A percentile compares a stretch with the other conserved stretches of the same genome.
phyloP scores from a whole-genome alignment of 2,113 vertebrate genomes.

The Gopherus flavomarginatus region DNA sequence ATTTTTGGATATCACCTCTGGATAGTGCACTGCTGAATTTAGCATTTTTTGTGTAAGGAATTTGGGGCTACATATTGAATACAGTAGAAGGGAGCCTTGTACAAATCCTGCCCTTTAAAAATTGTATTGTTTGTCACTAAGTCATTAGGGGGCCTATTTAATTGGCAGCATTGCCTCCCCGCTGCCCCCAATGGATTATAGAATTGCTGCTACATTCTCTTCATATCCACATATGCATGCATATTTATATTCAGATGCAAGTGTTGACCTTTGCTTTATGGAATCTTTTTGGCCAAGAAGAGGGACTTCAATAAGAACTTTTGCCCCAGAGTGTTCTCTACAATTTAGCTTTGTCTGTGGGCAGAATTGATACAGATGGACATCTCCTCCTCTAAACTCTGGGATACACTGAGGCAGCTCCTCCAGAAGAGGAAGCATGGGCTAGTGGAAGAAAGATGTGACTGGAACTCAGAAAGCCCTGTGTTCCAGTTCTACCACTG shows the following conservation, averaged over 20 bases:
- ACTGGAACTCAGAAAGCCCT: not conserved
- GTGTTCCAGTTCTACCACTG: not conserved
- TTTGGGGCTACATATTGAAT: slow-evolving; percentile 9
- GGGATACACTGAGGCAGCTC: not conserved
- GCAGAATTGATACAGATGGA: not conserved
- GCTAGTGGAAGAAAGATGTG: rapidly evolving
- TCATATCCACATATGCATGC: rapidly evolving
- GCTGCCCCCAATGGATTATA: not conserved
- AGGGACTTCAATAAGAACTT: not conserved
- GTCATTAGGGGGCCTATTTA: slow-evolving; percentile 53
- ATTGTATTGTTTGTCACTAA: not conserved
- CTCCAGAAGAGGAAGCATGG: not conserved
- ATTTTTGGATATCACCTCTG: slow-evolving; percentile 28
- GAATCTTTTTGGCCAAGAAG: not conserved
- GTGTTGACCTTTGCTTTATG: not conserved
- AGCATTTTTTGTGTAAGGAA: slow-evolving; percentile 14
- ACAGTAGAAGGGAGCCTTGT: slow-evolving; percentile 21
- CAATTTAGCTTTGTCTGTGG: not conserved
- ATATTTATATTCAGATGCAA: not conserved
- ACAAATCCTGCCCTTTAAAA: not conserved
- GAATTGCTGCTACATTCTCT: not conserved
- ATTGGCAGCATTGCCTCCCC: slow-evolving; percentile 41
- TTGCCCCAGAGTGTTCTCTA: rapidly evolving
- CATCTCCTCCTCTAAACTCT: not conserved
- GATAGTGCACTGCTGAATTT: slow-evolving; percentile 29